phyloP scores from a whole-genome alignment of 2,888 invertebrate species.

The Dryococelus australis region DNA sequence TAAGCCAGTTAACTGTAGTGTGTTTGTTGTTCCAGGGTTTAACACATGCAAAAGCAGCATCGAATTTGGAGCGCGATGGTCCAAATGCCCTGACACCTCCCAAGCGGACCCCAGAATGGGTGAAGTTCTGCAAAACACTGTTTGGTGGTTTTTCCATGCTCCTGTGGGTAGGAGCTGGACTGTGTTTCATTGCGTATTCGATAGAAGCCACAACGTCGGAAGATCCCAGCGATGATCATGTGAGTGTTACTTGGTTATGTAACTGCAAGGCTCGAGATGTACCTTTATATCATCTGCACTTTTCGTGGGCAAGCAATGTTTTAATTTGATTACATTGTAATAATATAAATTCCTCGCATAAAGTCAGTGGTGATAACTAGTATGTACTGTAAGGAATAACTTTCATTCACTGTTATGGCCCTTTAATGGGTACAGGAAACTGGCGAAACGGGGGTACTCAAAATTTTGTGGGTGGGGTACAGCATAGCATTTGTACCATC shows the following conservation, averaged over 20 bases:
- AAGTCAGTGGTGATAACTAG: no score
- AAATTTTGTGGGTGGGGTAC: no score
- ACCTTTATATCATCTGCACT: no score
- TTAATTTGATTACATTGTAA: no score
- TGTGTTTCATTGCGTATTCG: conserved; percentile 96
- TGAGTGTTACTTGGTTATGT: conserved; percentile 52
- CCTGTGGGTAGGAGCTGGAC: conserved; percentile 95
- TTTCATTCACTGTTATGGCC: no score
- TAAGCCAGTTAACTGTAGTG: no score
- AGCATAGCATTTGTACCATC: no score
- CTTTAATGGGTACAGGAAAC: no score
- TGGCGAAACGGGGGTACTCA: no score
- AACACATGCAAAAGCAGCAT: conserved; percentile 95
- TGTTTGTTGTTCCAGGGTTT: conserved; percentile 74
- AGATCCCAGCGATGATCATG: conserved; percentile 94
- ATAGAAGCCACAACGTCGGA: conserved; percentile 94
- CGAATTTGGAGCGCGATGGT: conserved; percentile 93
- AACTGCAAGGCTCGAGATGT: background rate
- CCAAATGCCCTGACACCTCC: conserved; percentile 96
- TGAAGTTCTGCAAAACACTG: conserved; percentile 98
- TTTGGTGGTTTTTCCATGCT: conserved; percentile 97
- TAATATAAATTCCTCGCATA: no score
- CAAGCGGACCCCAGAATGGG: conserved; percentile 98
- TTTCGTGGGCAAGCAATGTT: no score
- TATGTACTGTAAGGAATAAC: no score